Evolutionary conservation across 37 sponge, comb jelly and placozoan species (phyloP), one percentile per base, ranked within the genome.

Genomic region (Lycopodina hypogea): DNA sequence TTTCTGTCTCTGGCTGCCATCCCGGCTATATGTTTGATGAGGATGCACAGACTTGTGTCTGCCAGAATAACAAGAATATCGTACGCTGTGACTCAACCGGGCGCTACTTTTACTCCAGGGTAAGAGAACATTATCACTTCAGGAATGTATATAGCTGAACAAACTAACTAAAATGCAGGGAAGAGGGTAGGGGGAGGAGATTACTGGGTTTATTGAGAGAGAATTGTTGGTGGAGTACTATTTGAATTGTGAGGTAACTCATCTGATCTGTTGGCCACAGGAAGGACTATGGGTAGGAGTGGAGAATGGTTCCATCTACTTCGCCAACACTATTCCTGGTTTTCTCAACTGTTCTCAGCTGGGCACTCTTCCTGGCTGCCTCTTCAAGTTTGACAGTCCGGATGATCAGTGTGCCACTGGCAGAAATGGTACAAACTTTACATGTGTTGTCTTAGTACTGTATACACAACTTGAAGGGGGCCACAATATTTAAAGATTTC

Each of bases 101-200:
- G 40, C 51, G 90, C 53, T 85, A 90, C 69, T 48, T 90, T n/a
- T 90, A 85, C 50, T 63, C 72, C n/a, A 30, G 73, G 74, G 90
- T 90, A 35, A 85, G 84, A n/a, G n/a, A n/a, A n/a, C n/a, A n/a
- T n/a, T n/a, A n/a, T n/a, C n/a, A n/a, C n/a, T n/a, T n/a, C n/a
- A n/a, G n/a, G n/a, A n/a, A n/a, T n/a, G n/a, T n/a, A n/a, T n/a
- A n/a, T n/a, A n/a, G n/a, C n/a, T n/a, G n/a, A n/a, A n/a, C n/a
- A n/a, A n/a, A n/a, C n/a, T n/a, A n/a, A n/a, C n/a, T n/a, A n/a
- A n/a, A n/a, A n/a, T n/a, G n/a, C n/a, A n/a, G n/a, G n/a, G n/a
- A n/a, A n/a, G n/a, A n/a, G n/a, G n/a, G n/a, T n/a, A n/a, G n/a
- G n/a, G n/a, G n/a, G n/a, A n/a, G n/a, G n/a, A n/a, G n/a, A n/a